These are phyloP conservation scores for Trichonephila clavipes DNA, from an alignment of 1,140 invertebrate species.

Conservation along the genomic window DNA sequence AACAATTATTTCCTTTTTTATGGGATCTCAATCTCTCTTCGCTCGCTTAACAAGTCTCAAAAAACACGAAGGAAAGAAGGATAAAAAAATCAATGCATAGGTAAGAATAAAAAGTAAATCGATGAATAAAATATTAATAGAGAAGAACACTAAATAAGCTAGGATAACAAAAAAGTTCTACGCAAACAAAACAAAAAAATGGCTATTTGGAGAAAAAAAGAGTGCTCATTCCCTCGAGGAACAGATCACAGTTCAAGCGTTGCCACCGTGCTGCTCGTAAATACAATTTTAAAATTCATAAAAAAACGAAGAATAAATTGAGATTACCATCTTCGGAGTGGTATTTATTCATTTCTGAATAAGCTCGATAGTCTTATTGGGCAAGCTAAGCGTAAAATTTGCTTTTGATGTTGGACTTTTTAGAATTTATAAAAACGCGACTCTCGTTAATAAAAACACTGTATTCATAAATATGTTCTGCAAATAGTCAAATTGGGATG, in stretches of 20 bases:
- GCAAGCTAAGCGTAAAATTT: background rate
- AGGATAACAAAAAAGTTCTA: background rate
- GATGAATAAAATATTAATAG: background rate
- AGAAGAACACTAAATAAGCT: background rate
- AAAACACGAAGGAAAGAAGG: too few relatives aligned
- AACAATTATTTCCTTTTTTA: too few relatives aligned
- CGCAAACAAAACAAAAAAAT: background rate
- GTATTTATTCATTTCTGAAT: background rate
- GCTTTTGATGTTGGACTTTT: background rate
- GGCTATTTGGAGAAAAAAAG: background rate
- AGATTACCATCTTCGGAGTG: background rate
- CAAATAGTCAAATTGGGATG: background rate
- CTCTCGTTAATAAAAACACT: background rate
- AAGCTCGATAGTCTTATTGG: background rate
- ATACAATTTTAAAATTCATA: conserved; percentile 2
- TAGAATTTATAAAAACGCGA: background rate
- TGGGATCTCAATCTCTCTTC: too few relatives aligned
- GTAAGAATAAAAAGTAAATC: background rate
- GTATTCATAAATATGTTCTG: background rate
- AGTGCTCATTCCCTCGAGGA: background rate
- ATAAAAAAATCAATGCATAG: too few relatives aligned
- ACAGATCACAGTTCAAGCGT: background rate
- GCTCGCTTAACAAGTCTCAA: too few relatives aligned
- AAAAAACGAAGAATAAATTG: background rate
- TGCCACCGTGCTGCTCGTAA: background rate